Evolutionary conservation across 1,140 invertebrate genomes (phyloP).

Genomic region (Grapholita molesta): DNA sequence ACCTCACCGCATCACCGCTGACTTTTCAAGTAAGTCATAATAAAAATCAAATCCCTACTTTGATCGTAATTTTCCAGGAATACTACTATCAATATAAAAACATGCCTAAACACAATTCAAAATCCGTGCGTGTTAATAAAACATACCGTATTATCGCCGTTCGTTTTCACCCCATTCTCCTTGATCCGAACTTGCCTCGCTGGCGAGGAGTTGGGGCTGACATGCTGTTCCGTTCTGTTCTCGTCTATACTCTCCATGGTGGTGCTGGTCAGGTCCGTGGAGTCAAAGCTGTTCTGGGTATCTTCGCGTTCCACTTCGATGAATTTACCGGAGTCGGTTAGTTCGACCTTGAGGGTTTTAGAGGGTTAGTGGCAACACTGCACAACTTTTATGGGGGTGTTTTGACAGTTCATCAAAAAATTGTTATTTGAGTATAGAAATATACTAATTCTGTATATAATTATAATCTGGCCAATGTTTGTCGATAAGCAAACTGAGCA

Average conservation of each 20-base stretch:
- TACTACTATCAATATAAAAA: conserved; percentile 15
- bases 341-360: conserved; percentile 64
- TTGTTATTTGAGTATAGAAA: neutral
- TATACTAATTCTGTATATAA: too few species aligned
- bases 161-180: conserved; percentile 66
- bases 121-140: conserved; percentile 16
- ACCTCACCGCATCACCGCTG: too few species aligned
- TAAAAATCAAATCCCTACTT: too few species aligned
- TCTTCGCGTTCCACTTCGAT: conserved; percentile 71
- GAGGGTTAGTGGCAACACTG: conserved; percentile 46
- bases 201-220: conserved; percentile 57
- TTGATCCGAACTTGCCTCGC: conserved; percentile 68
- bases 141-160: conserved; percentile 53
- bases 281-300: conserved; percentile 32
- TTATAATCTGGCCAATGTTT: too few species aligned
- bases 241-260: conserved; percentile 20
- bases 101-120: conserved; percentile 23
- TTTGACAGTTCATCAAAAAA: neutral
- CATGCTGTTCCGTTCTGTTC: conserved; percentile 24
- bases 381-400: conserved; percentile 30
- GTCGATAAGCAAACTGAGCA: too few species aligned
- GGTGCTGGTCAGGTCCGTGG: conserved; percentile 31
- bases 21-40: too few species aligned
- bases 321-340: conserved; percentile 77
- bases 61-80: too few species aligned